phyloP scores from a whole-genome alignment of 2,113 vertebrate species.

The Callipepla californica region DNA sequence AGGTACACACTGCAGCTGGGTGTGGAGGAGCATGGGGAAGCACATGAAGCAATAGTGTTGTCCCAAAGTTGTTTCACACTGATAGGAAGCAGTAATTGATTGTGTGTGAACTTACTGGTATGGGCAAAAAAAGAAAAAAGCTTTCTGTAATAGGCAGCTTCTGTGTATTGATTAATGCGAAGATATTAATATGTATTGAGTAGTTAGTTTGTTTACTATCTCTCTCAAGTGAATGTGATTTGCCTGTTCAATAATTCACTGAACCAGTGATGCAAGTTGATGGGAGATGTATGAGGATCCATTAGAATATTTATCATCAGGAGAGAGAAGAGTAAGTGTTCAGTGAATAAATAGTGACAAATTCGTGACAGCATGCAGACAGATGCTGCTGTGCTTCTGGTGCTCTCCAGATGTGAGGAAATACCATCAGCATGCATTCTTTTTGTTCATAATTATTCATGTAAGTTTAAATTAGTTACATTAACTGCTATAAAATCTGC shows the following conservation, averaged over 20 bases:
- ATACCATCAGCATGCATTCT: not conserved
- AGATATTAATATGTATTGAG: not conserved
- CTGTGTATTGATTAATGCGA: not conserved
- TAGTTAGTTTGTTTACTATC: slow-evolving; percentile 34
- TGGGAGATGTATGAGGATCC: slow-evolving; percentile 46
- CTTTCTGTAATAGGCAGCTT: not conserved
- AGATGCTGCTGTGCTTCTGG: slow-evolving; percentile 38
- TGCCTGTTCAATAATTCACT: slow-evolving; percentile 54
- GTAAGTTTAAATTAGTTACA: slow-evolving; percentile 16
- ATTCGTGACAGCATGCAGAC: slow-evolving; percentile 23
- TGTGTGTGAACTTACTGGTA: not conserved
- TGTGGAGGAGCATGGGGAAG: not conserved
- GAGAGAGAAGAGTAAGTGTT: slow-evolving; percentile 6
- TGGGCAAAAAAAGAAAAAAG: not conserved
- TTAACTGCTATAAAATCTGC: not conserved
- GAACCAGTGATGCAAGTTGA: slow-evolving; percentile 32
- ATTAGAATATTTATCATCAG: slow-evolving; percentile 31
- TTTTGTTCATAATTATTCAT: slow-evolving; percentile 25
- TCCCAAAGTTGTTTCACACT: not conserved
- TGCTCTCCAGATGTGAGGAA: slow-evolving; percentile 22
- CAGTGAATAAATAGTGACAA: slow-evolving; percentile 38
- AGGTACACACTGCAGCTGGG: not conserved
- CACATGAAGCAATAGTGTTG: not conserved
- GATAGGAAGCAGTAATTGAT: not conserved
- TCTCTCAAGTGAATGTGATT: slow-evolving; percentile 41